Evolutionary conservation across 2,113 vertebrate genomes (phyloP).

Genomic region (Opisthocomus hoazin): DNA sequence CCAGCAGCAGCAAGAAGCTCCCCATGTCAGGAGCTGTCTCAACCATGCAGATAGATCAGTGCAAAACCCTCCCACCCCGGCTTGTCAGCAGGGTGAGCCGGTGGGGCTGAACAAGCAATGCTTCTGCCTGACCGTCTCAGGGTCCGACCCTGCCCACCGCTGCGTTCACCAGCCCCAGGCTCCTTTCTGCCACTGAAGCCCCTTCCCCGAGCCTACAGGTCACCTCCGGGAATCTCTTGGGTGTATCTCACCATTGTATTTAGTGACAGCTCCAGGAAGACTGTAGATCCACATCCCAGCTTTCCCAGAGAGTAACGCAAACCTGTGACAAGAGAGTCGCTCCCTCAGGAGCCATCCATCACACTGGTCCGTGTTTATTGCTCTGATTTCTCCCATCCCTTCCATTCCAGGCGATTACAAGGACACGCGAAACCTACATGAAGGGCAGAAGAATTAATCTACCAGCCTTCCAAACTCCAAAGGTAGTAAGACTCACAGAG

Average conservation of each 20-base stretch:
- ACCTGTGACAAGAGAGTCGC: not conserved
- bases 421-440: not conserved
- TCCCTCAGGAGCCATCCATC: not conserved
- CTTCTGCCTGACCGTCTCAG: accelerated
- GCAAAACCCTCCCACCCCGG: not conserved
- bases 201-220: not conserved
- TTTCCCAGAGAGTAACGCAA: not conserved
- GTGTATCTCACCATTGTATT: not conserved
- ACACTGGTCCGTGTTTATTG: accelerated
- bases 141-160: not conserved
- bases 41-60: not conserved
- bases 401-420: not conserved
- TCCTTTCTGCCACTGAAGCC: not conserved
- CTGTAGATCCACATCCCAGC: not conserved
- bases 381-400: not conserved
- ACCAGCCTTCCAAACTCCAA: not conserved
- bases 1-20: not conserved
- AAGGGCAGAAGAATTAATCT: not conserved
- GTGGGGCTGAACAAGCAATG: accelerated
- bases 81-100: not conserved
- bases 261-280: not conserved
- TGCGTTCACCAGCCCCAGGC: not conserved
- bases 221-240: not conserved
- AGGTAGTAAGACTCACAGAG: not conserved
- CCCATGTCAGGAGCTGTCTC: not conserved